phyloP scores from a whole-genome alignment of 2,888 invertebrate species.

The Chloroclystis v-ata region DNA sequence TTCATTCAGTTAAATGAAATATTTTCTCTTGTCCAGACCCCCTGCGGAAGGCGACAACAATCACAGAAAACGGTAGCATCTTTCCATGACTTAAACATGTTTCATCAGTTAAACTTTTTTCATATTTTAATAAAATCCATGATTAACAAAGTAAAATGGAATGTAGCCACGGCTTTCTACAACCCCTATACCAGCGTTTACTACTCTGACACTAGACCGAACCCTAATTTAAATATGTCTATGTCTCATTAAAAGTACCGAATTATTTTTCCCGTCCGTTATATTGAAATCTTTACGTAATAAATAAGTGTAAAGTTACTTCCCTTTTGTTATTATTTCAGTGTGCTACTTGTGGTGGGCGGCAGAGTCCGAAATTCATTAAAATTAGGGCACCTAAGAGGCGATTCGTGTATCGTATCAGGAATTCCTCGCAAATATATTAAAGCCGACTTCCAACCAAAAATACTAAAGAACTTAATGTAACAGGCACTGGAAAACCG shows the following conservation, averaged over 20 bases:
- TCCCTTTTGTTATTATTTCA: slow-evolving; percentile 36
- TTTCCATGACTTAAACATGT: slow-evolving; percentile 20
- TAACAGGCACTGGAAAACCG: slow-evolving; percentile 35
- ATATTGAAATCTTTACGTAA: too few relatives aligned
- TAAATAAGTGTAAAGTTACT: not conserved
- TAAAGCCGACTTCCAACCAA: slow-evolving; percentile 26
- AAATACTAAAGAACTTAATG: slow-evolving; percentile 29
- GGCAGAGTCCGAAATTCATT: slow-evolving; percentile 31
- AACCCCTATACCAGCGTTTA: not conserved
- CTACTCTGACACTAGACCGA: not conserved
- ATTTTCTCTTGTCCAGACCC: slow-evolving; percentile 30
- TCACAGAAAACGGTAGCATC: slow-evolving; percentile 28
- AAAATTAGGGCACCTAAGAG: slow-evolving; percentile 54
- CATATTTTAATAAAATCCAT: slow-evolving; percentile 30
- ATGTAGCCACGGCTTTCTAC: slow-evolving; percentile 15
- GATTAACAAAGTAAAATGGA: slow-evolving; percentile 28
- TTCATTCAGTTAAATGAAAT: slow-evolving; percentile 1
- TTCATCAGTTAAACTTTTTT: slow-evolving; percentile 27
- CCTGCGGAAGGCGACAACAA: slow-evolving; percentile 31
- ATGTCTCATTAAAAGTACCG: too few relatives aligned
- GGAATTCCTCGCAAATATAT: slow-evolving; percentile 52
- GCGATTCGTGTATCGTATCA: slow-evolving; percentile 49
- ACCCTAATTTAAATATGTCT: too few relatives aligned
- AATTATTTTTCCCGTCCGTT: too few relatives aligned
- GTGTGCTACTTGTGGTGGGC: slow-evolving; percentile 47